Evolutionary conservation across 2,113 vertebrate species (phyloP), one percentile per base, ranked within the genome.

Genomic region (Pandion haliaetus): DNA sequence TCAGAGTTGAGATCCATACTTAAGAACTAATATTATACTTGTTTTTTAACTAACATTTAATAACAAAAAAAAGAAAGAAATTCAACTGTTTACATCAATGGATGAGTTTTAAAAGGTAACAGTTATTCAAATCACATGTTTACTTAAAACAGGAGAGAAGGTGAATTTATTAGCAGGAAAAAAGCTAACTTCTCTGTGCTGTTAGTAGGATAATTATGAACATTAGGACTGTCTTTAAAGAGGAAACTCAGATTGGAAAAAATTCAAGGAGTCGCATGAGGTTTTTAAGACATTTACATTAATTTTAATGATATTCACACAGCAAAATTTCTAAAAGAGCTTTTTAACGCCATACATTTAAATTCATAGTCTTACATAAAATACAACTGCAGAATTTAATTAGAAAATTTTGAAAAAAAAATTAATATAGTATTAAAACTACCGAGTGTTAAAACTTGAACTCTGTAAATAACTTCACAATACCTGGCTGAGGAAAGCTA

Each of bases 401-500:
- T 71, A 81, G 57, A 82, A 95, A 91, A 47, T 45, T 32, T 73
- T 63, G 31, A 38, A 28, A 54, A 81, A 19, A 36, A 31, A 80
- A 55, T n/a, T 59, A 10, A 50, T n/a, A 57, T 4, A 82, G 5
- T 34, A 52, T 63, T 95, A 86, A 93, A 88, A 90, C 31, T 97
- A 92, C 26, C 15, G 87, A 79, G 21, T 47, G 58, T 95, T 95
- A 96, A 90, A 61, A 82, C 50, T 58, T 78, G 59, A 86, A 28
- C 24, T 77, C 85, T 89, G 65, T 74, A 95, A 94, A 79, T 89
- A 94, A 95, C 78, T 88, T 90, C 59, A 84, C 36, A 96, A 83
- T 92, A 95, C 29, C 67, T 96, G 62, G n/a, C 86, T 95, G 47
- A 94, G 31, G 57, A 93, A 86, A 97, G 70, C 58, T 93, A 80